Evolutionary conservation across 2,797 vertebrate species (phyloP), one percentile per base, ranked within the genome.

Genomic region (Cynodonichthys magdalenae): DNA sequence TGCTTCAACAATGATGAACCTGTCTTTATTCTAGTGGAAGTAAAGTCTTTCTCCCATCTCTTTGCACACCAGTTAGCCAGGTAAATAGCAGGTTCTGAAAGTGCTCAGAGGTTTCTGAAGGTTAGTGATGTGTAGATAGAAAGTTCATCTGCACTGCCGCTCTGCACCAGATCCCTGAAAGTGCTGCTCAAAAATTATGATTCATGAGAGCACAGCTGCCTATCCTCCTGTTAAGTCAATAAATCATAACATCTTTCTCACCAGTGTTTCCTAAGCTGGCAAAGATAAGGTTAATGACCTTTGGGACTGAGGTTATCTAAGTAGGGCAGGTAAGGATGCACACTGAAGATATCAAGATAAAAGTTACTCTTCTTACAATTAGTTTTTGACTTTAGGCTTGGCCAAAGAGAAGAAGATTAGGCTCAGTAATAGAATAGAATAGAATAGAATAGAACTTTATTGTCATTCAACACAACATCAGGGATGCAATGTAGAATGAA

Each of bases 171-270:
- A 71, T 63, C 63, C 59, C 27, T 0, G 15, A 74, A 74, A 69
- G 55, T 59, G 74, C 59, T 12, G 24, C 60, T 68, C 18, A n/a
- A 70, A 36, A 84, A 88, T 90, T 87, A 83, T 56, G 81, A 90
- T 90, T 90, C 89, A 85, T 65, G 65, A 65, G 50, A 55, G 72
- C 3, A 46, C 61, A 53, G 72, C 66, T 62, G 69, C 63, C 78
- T 47, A 47, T 83, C 68, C 55, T 69, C 53, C 61, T 60, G 46
- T 64, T 71, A 69, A 81, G 69, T 85, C 78, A 80, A 87, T 88
- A 85, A 87, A 89, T 90, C 87, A 87, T 76, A 85, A 81, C 71
- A 83, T 87, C 69, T 83, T 82, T 84, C 68, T 77, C 62, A 66
- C 36, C 49, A 68, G 46, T 55, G 73, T 81, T 81, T 79, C 69